Evolutionary conservation across 92 coral and sea anemone genomes (phyloP), one percentile per base, ranked within the genome.

Genomic region (Porites cylindrica): DNA sequence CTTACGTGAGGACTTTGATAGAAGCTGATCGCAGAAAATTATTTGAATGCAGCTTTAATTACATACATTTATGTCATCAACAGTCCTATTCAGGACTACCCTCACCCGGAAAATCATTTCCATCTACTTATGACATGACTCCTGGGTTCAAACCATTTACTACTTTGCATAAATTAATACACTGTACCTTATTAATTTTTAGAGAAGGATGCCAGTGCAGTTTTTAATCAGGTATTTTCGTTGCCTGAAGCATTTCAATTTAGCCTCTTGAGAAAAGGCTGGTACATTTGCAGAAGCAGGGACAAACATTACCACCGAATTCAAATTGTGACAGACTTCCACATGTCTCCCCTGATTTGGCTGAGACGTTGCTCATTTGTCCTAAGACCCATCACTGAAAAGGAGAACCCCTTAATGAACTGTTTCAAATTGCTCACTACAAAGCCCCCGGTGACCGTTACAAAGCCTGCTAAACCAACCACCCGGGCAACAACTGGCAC

Each of bases 191-290:
- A n/a, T 80, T 80, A 23, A 16, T 52, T 66, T 19, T 14, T 19
- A 92, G 95, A 78, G 56, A 2, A 13, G 5, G 91, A 88, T 51
- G 92, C 95, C 7, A 92, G 90, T 26, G 29, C 51, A 8, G 47
- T 79, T 32, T 88, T 88, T n/a, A 21, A 65, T 79, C 65, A 59
- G 76, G 80, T 78, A 0, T 67, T 76, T 54, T 67, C 76, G 19
- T 70, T 89, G 61, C 86, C 92, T 19, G 92, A 80, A 16, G 92
- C 92, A 50, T 92, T 92, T 56, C 91, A 88, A 86, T 92, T 89
- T 56, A 77, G 70, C 78, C 83, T 92, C 19, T 29, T 76, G 81
- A 88, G 86, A 23, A 62, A 19, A 3, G 95, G 92, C 4, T 92
- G 95, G 95, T 92, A 78, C 81, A 70, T 89, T 8, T 92, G 95